These are phyloP conservation scores for Chionis minor DNA, from an alignment of 2,113 vertebrate species.

Conservation along the genomic window DNA sequence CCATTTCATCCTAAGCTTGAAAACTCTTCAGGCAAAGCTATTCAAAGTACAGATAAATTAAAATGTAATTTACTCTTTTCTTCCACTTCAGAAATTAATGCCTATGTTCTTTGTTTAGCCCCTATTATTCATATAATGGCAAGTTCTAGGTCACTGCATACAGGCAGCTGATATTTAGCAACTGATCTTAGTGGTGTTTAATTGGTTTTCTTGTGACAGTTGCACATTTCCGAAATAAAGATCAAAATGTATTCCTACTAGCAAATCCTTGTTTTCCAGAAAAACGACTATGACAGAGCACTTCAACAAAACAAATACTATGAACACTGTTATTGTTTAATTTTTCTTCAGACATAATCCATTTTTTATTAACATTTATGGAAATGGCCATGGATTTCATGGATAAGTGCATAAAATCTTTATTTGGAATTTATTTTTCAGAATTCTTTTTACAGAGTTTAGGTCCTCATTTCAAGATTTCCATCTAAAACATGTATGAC, in stretches of 20 bases:
- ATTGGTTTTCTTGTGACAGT: conserved; percentile 14
- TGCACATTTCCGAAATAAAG: not conserved
- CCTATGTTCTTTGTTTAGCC: conserved; percentile 30
- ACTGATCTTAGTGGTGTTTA: not conserved
- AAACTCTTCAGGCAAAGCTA: conserved; percentile 47
- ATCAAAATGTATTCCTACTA: not conserved
- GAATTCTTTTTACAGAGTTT: not conserved
- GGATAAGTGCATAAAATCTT: not conserved
- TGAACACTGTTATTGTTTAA: not conserved
- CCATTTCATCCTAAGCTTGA: conserved; percentile 12
- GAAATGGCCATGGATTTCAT: not conserved
- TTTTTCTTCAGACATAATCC: not conserved
- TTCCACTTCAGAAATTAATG: conserved; percentile 36
- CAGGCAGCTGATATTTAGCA: conserved; percentile 17
- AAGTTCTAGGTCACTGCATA: conserved; percentile 21
- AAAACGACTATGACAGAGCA: not conserved
- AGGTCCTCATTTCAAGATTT: not conserved
- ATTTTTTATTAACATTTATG: not conserved
- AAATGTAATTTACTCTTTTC: conserved; percentile 47
- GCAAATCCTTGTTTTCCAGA: not conserved
- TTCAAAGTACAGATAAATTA: conserved; percentile 45
- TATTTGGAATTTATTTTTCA: not conserved
- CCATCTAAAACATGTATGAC: not conserved
- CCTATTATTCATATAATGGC: conserved; percentile 7
- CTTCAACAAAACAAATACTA: not conserved